These are phyloP conservation scores for Drosophila meridiana DNA, from an alignment of 2,888 invertebrate species.

Conservation along the genomic window DNA sequence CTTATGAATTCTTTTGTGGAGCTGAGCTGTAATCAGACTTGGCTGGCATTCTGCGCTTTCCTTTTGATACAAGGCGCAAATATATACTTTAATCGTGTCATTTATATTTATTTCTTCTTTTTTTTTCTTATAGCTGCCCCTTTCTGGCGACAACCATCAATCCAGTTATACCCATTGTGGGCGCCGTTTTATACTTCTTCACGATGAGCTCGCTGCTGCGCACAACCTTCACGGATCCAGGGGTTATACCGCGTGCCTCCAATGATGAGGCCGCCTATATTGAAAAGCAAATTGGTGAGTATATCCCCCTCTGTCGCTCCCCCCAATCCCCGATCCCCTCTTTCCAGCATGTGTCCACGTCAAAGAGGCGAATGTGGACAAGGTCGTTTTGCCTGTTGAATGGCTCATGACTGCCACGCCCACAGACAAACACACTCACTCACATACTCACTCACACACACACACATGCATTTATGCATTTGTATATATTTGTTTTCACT, in stretches of 20 bases:
- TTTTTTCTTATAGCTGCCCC: conserved; percentile 90
- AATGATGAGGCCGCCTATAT: conserved; percentile 95
- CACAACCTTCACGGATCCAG: conserved; percentile 97
- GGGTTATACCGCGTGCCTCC: conserved; percentile 95
- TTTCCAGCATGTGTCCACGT: conserved; percentile 47
- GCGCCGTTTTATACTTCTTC: conserved; percentile 94
- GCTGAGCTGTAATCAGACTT: background rate
- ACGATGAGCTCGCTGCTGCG: conserved; percentile 97
- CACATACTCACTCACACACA: background rate
- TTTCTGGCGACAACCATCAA: conserved; percentile 95
- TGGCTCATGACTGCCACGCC: conserved; percentile 44
- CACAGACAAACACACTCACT: conserved; percentile 22
- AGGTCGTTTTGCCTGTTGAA: conserved; percentile 78
- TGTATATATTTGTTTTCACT: conserved; percentile 73
- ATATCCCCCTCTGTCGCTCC: background rate
- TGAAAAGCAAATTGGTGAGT: conserved; percentile 94
- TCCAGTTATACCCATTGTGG: conserved; percentile 96
- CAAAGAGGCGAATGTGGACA: conserved; percentile 56
- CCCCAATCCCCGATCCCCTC: background rate
- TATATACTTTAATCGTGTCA: conserved; percentile 15
- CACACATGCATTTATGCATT: conserved; percentile 38
- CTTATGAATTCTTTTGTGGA: conserved; percentile 1
- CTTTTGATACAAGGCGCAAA: background rate
- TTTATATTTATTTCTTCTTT: conserved; percentile 71
- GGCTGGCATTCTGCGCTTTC: background rate